A percentile compares a stretch with the other conserved stretches of the same genome.
phyloP scores from a whole-genome alignment of 2,888 invertebrate genomes.

The Melieria omissa region DNA sequence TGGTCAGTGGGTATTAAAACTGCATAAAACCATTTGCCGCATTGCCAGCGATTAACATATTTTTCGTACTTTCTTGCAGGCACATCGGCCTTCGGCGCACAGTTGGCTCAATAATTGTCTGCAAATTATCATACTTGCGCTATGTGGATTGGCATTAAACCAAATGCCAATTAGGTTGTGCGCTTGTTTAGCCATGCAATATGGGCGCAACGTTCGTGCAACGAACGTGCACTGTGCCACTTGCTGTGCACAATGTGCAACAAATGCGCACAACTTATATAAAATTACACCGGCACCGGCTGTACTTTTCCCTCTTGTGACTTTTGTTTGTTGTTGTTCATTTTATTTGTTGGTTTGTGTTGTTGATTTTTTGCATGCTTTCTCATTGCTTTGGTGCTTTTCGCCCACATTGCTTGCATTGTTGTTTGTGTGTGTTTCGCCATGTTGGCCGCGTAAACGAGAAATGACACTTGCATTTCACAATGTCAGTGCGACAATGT shows the following conservation, averaged over 20 bases:
- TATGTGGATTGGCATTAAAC: background rate
- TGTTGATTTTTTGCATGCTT: background rate
- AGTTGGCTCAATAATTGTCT: no score
- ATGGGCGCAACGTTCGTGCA: no score
- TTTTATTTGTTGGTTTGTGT: background rate
- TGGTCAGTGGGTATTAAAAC: background rate
- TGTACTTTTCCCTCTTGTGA: no score
- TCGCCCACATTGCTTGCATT: background rate
- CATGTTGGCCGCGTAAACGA: background rate
- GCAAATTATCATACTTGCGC: background rate
- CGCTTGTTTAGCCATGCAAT: background rate
- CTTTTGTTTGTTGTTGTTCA: no score
- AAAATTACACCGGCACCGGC: background rate
- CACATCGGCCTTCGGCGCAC: no score
- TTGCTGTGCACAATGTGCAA: background rate
- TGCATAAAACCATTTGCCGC: background rate
- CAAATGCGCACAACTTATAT: background rate
- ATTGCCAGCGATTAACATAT: background rate
- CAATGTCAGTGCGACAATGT: background rate
- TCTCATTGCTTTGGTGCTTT: background rate
- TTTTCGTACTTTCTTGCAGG: background rate
- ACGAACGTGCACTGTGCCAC: background rate
- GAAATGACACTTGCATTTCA: slow-evolving; percentile 16
- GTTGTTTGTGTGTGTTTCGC: background rate
- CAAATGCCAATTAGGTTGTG: slow-evolving; percentile 21